Percentiles rank a stretch among this genome's conserved stretches.
These are phyloP conservation scores for Lochmaea capreae DNA, from an alignment of 2,888 invertebrate genomes.

Conservation along the genomic window DNA sequence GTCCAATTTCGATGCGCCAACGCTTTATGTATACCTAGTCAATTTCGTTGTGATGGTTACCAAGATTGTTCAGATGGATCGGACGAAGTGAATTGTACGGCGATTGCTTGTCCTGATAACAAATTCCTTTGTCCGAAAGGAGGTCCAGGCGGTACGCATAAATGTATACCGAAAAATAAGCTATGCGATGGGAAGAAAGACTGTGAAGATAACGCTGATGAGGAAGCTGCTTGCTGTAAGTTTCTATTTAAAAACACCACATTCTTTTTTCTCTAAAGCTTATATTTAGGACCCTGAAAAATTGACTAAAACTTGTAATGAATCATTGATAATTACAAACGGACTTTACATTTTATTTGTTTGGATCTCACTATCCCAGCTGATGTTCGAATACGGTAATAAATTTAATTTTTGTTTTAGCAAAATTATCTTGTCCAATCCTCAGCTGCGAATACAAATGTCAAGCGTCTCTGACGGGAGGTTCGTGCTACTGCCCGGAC, in stretches of 20 bases:
- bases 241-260: slow-evolving; percentile 51
- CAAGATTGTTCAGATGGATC: slow-evolving; percentile 93
- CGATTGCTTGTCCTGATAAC: slow-evolving; percentile 88
- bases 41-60: slow-evolving; percentile 87
- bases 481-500: slow-evolving; percentile 88
- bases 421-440: slow-evolving; percentile 83
- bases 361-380: no score
- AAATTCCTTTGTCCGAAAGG: slow-evolving; percentile 91
- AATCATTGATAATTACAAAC: no score
- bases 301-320: no score
- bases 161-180: slow-evolving; percentile 89
- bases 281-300: no score
- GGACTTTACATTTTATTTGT: no score
- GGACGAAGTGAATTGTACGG: slow-evolving; percentile 89
- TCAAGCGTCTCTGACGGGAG: slow-evolving; percentile 89
- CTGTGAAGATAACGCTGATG: slow-evolving; percentile 92
- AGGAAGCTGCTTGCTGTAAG: slow-evolving; percentile 90
- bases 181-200: slow-evolving; percentile 92
- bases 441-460: slow-evolving; percentile 93
- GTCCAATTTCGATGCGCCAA: slow-evolving; percentile 95
- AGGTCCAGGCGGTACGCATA: slow-evolving; percentile 77
- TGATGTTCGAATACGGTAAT: no score
- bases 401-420: slow-evolving; percentile 65
- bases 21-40: slow-evolving; percentile 90
- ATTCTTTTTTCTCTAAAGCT: not conserved